These are phyloP conservation scores for Myiotriccus ornatus DNA, from an alignment of 2,797 vertebrate genomes.

Conservation along the genomic window DNA sequence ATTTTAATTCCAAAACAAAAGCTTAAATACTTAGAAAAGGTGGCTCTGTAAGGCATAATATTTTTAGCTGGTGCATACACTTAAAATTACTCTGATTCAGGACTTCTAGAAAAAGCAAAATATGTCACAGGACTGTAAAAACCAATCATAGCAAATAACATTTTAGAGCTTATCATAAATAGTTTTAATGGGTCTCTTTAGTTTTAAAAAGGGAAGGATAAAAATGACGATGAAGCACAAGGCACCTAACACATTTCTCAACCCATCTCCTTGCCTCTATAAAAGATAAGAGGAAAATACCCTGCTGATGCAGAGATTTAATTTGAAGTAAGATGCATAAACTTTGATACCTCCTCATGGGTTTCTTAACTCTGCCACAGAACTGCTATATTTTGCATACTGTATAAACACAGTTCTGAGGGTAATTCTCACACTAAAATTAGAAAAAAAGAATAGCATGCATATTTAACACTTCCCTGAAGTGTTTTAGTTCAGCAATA, in stretches of 20 bases:
- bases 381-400: conserved; percentile 17
- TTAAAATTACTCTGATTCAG: neutral
- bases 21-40: neutral
- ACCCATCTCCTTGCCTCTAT: neutral
- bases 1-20: neutral
- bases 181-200: neutral
- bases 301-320: conserved; percentile 25
- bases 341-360: conserved; percentile 30
- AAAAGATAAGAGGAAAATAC: conserved; percentile 44
- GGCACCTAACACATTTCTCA: conserved; percentile 20
- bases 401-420: conserved; percentile 53
- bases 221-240: neutral
- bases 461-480: conserved; percentile 53
- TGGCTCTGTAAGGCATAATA: neutral
- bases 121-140: neutral
- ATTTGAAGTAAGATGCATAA: conserved; percentile 49
- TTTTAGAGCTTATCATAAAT: conserved; percentile 7
- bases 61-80: neutral
- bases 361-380: conserved; percentile 24
- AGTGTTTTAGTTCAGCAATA: conserved; percentile 53
- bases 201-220: neutral
- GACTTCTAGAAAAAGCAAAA: neutral
- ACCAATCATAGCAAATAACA: neutral
- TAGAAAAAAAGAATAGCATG: conserved; percentile 11
- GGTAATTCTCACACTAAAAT: conserved; percentile 56